These are phyloP conservation scores for Alitta virens DNA, from an alignment of 2,888 invertebrate species.

Conservation along the genomic window DNA sequence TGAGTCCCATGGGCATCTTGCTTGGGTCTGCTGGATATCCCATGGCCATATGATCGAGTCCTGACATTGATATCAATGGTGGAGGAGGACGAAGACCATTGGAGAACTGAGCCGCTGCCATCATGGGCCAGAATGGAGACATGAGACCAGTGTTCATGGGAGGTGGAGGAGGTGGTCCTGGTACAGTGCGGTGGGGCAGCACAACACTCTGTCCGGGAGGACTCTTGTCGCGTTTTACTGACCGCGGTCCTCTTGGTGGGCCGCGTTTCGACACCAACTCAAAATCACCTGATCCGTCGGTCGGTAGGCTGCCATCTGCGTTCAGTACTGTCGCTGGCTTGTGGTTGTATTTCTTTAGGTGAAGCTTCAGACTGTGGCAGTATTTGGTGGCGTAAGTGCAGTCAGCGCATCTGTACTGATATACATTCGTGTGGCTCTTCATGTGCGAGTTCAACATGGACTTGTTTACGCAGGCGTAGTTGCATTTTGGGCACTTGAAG, in stretches of 20 bases:
- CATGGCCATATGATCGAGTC: neutral
- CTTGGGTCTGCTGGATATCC: neutral
- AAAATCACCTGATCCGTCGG: conserved; percentile 44
- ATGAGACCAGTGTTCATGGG: conserved; percentile 35
- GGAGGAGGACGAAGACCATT: conserved; percentile 23
- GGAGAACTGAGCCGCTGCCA: conserved; percentile 25
- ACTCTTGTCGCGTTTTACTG: conserved; percentile 18
- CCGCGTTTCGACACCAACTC: conserved; percentile 50
- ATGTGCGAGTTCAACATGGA: conserved; percentile 98
- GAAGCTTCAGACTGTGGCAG: conserved; percentile 93
- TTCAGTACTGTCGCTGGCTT: conserved; percentile 78
- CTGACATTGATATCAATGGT: conserved; percentile 25
- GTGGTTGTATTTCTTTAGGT: conserved; percentile 88
- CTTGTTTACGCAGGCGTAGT: conserved; percentile 58
- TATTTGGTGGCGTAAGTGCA: conserved; percentile 97
- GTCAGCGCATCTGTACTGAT: conserved; percentile 88
- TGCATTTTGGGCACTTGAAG: conserved; percentile 85
- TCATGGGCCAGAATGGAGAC: conserved; percentile 43
- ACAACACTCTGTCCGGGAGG: conserved; percentile 22
- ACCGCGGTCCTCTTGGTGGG: conserved; percentile 51
- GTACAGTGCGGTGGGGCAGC: conserved; percentile 1
- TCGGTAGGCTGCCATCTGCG: conserved; percentile 53
- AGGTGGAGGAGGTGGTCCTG: neutral
- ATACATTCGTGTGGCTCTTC: conserved; percentile 83
- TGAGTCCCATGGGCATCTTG: neutral